Percentiles rank a stretch among this genome's conserved stretches.
These are phyloP conservation scores for Lepus timidus DNA, from an alignment of 2,113 vertebrate species.

Conservation along the genomic window DNA sequence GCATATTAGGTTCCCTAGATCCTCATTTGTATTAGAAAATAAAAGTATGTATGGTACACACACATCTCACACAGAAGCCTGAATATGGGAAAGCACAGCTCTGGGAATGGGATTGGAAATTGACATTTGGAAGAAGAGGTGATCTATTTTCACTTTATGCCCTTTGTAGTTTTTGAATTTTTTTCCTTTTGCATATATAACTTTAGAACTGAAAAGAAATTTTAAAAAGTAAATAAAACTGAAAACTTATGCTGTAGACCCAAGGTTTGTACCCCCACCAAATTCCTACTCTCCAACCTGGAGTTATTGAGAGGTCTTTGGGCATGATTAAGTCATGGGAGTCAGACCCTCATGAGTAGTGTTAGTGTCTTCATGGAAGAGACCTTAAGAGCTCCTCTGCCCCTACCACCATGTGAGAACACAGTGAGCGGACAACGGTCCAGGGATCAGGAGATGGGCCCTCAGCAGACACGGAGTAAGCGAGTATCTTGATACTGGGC, in stretches of 20 bases:
- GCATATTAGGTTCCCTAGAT: no score
- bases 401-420: no score
- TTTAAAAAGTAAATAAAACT: background rate
- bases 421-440: background rate
- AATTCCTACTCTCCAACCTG: background rate
- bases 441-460: background rate
- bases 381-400: background rate
- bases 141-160: rapidly evolving
- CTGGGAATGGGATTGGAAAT: rapidly evolving
- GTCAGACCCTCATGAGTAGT: background rate
- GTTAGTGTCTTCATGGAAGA: background rate
- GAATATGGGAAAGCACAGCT: rapidly evolving
- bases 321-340: background rate
- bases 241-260: background rate
- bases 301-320: background rate
- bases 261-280: background rate
- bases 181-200: background rate
- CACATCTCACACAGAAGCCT: background rate
- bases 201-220: background rate
- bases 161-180: background rate
- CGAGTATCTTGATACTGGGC: background rate
- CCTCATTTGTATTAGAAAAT: background rate
- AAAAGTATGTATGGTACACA: background rate
- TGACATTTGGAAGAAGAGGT: rapidly evolving
- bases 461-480: background rate